A percentile compares a stretch with the other conserved stretches of the same genome.
These are phyloP conservation scores for Lasiommata megera DNA, from an alignment of 2,888 invertebrate genomes.

Conservation along the genomic window DNA sequence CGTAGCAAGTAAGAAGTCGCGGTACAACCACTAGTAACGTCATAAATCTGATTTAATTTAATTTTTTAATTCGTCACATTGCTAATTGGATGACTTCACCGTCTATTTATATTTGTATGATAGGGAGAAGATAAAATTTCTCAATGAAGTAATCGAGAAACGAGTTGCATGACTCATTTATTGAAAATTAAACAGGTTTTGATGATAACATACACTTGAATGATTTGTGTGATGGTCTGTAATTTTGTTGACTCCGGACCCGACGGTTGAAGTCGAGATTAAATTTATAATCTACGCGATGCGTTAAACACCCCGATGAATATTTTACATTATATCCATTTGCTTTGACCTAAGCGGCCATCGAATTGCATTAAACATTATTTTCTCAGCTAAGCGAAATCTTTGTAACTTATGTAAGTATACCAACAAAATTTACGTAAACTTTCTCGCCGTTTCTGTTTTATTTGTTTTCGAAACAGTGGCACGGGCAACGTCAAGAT, in stretches of 20 bases:
- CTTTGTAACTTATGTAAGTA: neutral
- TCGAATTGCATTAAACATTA: neutral
- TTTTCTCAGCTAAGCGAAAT: neutral
- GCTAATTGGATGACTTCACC: conserved; percentile 36
- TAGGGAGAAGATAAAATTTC: conserved; percentile 26
- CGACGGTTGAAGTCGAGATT: too few species aligned
- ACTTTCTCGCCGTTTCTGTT: too few species aligned
- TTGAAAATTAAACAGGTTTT: conserved; percentile 25
- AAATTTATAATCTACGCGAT: too few species aligned
- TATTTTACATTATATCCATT: too few species aligned
- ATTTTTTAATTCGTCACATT: conserved; percentile 20
- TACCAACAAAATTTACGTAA: too few species aligned
- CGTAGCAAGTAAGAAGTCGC: too few species aligned
- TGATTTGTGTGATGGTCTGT: conserved; percentile 11
- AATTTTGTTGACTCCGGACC: neutral
- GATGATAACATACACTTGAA: conserved; percentile 11
- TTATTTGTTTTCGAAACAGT: too few species aligned
- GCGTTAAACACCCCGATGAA: too few species aligned
- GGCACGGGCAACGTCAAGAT: too few species aligned
- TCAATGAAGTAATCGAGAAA: conserved; percentile 24
- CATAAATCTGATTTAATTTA: conserved; percentile 1
- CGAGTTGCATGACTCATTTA: conserved; percentile 28
- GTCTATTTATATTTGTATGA: conserved; percentile 26
- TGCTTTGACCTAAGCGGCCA: too few species aligned
- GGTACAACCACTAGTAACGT: neutral